These are phyloP conservation scores for Cyprinodon tularosa DNA, from an alignment of 2,113 vertebrate species.

Conservation along the genomic window DNA sequence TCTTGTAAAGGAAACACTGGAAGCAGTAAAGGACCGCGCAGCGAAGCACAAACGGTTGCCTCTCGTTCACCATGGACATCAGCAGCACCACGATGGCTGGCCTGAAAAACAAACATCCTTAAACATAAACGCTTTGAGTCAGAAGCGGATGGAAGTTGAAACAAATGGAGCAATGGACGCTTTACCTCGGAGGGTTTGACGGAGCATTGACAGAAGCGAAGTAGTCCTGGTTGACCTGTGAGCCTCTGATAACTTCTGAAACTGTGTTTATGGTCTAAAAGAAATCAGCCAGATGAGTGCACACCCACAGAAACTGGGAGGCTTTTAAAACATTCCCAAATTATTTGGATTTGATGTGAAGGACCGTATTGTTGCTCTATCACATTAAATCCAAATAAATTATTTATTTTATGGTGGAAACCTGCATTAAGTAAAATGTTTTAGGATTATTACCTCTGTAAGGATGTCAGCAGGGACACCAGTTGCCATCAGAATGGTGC, in stretches of 20 bases:
- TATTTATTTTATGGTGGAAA: no score
- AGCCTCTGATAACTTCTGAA: conserved; percentile 96
- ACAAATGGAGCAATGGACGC: background rate
- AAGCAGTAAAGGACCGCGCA: conserved; percentile 98
- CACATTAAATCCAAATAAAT: no score
- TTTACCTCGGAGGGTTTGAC: conserved; percentile 94
- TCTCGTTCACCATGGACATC: conserved; percentile 99
- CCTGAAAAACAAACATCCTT: conserved; percentile 66
- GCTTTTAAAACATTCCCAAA: background rate
- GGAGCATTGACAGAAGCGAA: conserved; percentile 98
- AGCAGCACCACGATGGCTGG: conserved; percentile 97
- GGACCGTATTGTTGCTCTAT: no score
- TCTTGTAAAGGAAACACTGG: conserved; percentile 98
- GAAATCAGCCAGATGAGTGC: conserved; percentile 6
- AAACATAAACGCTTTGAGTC: background rate
- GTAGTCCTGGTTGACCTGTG: conserved; percentile 96
- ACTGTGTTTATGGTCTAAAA: conserved; percentile 97
- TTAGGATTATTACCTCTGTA: conserved; percentile 84
- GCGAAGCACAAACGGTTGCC: conserved; percentile 95
- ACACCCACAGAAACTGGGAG: background rate
- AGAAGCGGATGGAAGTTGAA: background rate
- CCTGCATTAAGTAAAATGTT: background rate
- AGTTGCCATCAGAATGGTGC: conserved; percentile 96
- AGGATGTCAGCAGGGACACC: conserved; percentile 97
- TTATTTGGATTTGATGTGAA: background rate